These are phyloP conservation scores for Atherinomorus stipes DNA, from an alignment of 2,113 vertebrate species.

Conservation along the genomic window DNA sequence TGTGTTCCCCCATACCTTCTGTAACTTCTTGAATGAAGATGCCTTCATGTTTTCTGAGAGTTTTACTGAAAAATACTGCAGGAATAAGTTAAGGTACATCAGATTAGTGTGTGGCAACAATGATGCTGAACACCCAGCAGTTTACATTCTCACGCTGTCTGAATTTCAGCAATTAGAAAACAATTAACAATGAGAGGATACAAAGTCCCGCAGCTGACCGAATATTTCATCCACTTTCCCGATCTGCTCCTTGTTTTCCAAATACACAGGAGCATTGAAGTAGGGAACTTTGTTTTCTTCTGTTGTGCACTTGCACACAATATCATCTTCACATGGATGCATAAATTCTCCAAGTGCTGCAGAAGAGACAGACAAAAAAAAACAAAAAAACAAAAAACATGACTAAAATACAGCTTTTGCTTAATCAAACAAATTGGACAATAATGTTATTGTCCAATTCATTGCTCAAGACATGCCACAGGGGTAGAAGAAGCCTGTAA, in stretches of 20 bases:
- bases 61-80: conserved; percentile 98
- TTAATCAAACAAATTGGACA: neutral
- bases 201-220: conserved; percentile 96
- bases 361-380: conserved; percentile 17
- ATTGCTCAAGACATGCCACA: too few relatives aligned
- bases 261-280: conserved; percentile 96
- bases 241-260: conserved; percentile 99
- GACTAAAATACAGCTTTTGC: neutral
- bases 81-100: conserved; percentile 81
- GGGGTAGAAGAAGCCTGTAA: too few relatives aligned
- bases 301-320: conserved; percentile 94
- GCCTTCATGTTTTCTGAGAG: conserved; percentile 98
- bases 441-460: too few relatives aligned
- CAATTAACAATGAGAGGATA: conserved; percentile 87
- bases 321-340: conserved; percentile 97
- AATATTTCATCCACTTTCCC: conserved; percentile 99
- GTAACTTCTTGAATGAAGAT: conserved; percentile 96
- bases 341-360: conserved; percentile 94
- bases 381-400: neutral
- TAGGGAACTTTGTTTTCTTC: conserved; percentile 97
- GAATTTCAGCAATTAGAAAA: neutral
- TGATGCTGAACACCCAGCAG: neutral
- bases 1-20: conserved; percentile 87
- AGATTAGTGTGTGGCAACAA: neutral
- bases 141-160: neutral